These are phyloP conservation scores for Pitta sordida DNA, from an alignment of 2,113 vertebrate species.

Conservation along the genomic window DNA sequence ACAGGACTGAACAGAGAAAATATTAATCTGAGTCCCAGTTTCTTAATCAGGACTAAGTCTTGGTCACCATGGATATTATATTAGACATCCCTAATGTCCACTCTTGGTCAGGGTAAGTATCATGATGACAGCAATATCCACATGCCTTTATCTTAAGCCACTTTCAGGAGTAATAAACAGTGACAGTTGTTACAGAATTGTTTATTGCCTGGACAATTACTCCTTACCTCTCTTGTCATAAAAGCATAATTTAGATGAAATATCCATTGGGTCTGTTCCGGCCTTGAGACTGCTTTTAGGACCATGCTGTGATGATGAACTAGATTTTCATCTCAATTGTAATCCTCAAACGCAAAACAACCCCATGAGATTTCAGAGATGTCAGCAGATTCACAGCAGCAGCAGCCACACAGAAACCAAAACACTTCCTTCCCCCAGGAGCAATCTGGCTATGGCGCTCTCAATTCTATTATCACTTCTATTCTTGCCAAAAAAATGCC, in stretches of 20 bases:
- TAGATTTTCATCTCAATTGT: slow-evolving; percentile 38
- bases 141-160: neutral
- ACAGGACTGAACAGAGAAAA: neutral
- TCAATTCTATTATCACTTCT: slow-evolving; percentile 5
- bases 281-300: neutral
- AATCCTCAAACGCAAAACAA: neutral
- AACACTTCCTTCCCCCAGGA: neutral
- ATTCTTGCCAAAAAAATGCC: slow-evolving; percentile 14
- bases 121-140: neutral
- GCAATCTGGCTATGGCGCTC: neutral
- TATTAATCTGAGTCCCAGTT: neutral
- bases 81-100: neutral
- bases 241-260: neutral
- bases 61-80: neutral
- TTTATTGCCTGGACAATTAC: neutral
- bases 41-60: neutral
- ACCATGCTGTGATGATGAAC: neutral
- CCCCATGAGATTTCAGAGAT: neutral
- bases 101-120: neutral
- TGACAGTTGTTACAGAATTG: neutral
- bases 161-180: neutral
- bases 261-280: neutral
- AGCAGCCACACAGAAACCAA: neutral
- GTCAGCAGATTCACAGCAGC: slow-evolving; percentile 34
- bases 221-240: neutral